Evolutionary conservation across 2,888 invertebrate genomes (phyloP).

Genomic region (Eristalis intricaria): DNA sequence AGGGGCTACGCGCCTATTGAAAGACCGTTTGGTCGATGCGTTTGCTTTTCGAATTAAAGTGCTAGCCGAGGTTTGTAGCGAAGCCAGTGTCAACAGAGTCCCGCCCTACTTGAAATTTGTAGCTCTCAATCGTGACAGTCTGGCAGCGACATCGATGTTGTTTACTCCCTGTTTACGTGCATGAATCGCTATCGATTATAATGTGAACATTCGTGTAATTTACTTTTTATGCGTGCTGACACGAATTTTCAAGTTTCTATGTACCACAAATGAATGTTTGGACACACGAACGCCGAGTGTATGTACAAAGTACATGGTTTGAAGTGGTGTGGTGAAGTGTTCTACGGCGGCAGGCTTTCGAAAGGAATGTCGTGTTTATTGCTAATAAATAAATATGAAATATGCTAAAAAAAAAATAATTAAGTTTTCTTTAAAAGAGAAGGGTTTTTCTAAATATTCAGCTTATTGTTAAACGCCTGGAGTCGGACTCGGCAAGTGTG

Average conservation of each 20-base stretch:
- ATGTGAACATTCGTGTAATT: background rate
- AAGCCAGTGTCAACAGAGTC: background rate
- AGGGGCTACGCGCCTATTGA: background rate
- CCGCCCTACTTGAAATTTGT: background rate
- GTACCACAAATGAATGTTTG: background rate
- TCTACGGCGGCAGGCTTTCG: background rate
- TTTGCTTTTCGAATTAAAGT: background rate
- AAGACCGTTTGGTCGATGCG: background rate
- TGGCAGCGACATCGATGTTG: background rate
- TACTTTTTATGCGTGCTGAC: background rate
- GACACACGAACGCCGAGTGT: background rate
- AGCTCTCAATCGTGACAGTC: background rate
- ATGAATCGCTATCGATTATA: background rate
- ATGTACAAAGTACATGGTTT: background rate
- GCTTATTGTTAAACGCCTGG: too few relatives aligned
- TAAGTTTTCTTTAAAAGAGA: too few relatives aligned
- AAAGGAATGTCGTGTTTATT: background rate
- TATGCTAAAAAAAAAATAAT: background rate
- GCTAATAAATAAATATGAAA: background rate
- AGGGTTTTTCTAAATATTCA: too few relatives aligned
- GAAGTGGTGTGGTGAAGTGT: background rate
- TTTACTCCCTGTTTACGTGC: background rate
- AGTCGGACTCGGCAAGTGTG: too few relatives aligned
- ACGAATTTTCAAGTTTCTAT: background rate
- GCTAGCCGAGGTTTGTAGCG: background rate